Percentiles rank a stretch among this genome's conserved stretches.
phyloP scores from a whole-genome alignment of 2,888 invertebrate species.

The Asteroscopus sphinx region DNA sequence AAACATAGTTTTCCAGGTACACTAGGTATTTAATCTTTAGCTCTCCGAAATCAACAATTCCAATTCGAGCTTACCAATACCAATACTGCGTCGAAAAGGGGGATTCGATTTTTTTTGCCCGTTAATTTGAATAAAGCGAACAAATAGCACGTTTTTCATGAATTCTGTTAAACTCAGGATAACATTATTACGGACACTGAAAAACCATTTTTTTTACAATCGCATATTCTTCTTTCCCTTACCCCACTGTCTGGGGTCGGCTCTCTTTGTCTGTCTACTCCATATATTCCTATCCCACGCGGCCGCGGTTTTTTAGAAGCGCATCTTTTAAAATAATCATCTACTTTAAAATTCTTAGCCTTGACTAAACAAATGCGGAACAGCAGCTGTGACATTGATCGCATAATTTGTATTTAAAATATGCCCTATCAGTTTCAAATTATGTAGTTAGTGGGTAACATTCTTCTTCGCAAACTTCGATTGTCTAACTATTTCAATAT shows the following conservation, averaged over 20 bases:
- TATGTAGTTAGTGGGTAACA: neutral
- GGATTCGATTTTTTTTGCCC: neutral
- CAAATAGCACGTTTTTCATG: constrained; percentile 33
- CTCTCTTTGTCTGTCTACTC: no score
- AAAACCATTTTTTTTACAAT: neutral
- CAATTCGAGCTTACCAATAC: no score
- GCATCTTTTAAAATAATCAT: neutral
- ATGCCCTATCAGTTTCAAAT: neutral
- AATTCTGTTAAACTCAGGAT: constrained; percentile 31
- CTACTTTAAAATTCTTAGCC: neutral
- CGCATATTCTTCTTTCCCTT: no score
- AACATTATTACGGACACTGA: neutral
- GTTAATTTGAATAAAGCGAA: constrained; percentile 23
- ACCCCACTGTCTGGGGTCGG: no score
- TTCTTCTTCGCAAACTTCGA: neutral
- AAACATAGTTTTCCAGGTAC: neutral
- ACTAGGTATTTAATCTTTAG: constrained; percentile 10
- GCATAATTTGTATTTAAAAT: neutral
- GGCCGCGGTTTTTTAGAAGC: no score
- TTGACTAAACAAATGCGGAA: neutral
- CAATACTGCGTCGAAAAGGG: no score
- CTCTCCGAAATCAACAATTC: constrained; percentile 35
- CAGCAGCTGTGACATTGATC: constrained; percentile 1
- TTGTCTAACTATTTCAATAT: neutral
- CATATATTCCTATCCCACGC: no score